A percentile compares a stretch with the other conserved stretches of the same genome.
Conservation (phyloP, 2,888 invertebrate genomes). For the Drosophila ustulata region DNA sequence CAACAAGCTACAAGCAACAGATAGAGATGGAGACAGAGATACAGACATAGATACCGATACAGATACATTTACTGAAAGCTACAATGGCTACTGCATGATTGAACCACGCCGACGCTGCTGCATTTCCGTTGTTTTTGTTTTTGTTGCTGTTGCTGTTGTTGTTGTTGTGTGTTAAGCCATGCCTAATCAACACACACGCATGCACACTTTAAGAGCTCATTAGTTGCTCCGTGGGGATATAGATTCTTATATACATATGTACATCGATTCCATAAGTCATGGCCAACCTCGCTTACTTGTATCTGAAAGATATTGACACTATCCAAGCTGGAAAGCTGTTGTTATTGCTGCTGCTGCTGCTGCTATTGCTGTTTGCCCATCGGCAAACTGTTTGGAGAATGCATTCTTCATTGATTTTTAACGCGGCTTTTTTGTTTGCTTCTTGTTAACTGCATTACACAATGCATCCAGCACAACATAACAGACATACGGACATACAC, state of each 20-base stretch:
- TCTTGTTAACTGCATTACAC: constrained; percentile 81
- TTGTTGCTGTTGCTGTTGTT: constrained; percentile 7
- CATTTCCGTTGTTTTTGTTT: constrained; percentile 44
- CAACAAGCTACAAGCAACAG: constrained; percentile 12
- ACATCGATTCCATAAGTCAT: constrained; percentile 57
- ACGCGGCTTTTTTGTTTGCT: constrained; percentile 62
- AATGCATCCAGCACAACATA: constrained; percentile 44
- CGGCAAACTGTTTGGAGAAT: constrained; percentile 65
- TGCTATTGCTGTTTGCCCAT: constrained; percentile 65
- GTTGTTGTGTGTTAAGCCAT: constrained; percentile 48
- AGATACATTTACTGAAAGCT: constrained; percentile 38
- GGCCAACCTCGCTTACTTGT: constrained; percentile 37
- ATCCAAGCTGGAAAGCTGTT: constrained; percentile 39
- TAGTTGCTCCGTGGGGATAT: constrained; percentile 33
- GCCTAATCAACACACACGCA: constrained; percentile 60
- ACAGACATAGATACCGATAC: constrained; percentile 27
- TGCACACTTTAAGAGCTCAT: constrained; percentile 55
- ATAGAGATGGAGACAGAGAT: not conserved
- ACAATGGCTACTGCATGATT: constrained; percentile 46
- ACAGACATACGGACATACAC: not conserved
- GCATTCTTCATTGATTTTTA: constrained; percentile 75
- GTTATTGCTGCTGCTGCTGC: not conserved
- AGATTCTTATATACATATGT: constrained; percentile 16
- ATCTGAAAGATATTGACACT: constrained; percentile 42
- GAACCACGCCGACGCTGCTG: constrained; percentile 42